A percentile compares a stretch with the other conserved stretches of the same genome.
Conservation (phyloP, 2,113 vertebrate species). For the Phodopus roborovskii region DNA sequence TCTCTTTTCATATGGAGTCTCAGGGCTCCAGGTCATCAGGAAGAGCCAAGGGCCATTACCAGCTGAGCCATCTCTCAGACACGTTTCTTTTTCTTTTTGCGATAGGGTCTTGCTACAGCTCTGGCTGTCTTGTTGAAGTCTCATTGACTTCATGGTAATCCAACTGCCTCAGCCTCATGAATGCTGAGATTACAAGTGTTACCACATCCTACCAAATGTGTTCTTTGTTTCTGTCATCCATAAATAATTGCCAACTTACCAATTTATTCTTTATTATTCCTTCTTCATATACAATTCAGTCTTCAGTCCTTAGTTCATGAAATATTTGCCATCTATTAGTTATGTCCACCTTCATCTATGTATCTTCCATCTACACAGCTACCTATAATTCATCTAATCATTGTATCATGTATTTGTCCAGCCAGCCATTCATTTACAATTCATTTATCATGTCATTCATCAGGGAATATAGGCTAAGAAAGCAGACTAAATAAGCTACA, state of each 20-base stretch:
- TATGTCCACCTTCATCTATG: background rate
- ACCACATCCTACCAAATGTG: background rate
- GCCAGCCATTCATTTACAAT: background rate
- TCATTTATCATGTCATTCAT: background rate
- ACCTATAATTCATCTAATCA: background rate
- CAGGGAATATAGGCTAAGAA: background rate
- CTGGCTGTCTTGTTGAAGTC: background rate
- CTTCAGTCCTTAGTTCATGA: background rate
- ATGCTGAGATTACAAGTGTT: background rate
- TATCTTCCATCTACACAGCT: background rate
- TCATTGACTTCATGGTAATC: background rate
- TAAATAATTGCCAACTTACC: background rate
- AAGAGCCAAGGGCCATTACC: background rate
- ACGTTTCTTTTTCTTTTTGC: background rate
- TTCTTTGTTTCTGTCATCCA: background rate
- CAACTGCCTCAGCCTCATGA: background rate
- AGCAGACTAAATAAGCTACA: slow-evolving; percentile 15
- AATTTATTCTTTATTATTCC: slow-evolving; percentile 6
- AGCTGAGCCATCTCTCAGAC: background rate
- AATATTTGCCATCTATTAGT: slow-evolving; percentile 7
- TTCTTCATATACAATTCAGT: background rate
- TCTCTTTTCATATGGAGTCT: background rate
- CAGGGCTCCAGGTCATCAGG: background rate
- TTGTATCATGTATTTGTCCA: background rate
- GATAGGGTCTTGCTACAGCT: background rate